Conservation (phyloP, 2,888 invertebrate genomes). For the Cryptocephalus moraei region DNA sequence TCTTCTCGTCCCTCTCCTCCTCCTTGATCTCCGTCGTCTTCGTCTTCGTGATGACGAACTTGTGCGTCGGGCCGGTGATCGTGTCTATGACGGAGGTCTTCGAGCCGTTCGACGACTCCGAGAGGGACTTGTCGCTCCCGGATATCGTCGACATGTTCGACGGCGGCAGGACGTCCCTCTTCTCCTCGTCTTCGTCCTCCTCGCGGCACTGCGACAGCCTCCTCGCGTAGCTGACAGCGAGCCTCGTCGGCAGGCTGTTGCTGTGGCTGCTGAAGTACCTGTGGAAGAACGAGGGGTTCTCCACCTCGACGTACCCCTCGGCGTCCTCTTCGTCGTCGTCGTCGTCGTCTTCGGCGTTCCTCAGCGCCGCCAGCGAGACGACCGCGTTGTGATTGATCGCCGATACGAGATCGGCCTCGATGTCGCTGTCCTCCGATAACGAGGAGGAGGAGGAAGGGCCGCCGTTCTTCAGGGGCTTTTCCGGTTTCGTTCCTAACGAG, state of each 20-base stretch:
- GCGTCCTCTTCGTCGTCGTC: slow-evolving; percentile 27
- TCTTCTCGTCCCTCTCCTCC: slow-evolving; percentile 40
- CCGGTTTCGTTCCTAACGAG: slow-evolving; percentile 1
- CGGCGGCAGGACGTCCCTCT: slow-evolving; percentile 22
- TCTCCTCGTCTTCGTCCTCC: slow-evolving; percentile 68
- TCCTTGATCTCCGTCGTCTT: slow-evolving; percentile 28
- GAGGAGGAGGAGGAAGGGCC: slow-evolving; percentile 8
- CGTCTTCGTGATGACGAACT: slow-evolving; percentile 46
- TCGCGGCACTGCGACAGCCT: slow-evolving; percentile 74
- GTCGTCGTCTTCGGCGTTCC: slow-evolving; percentile 45
- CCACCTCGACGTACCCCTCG: slow-evolving; percentile 22
- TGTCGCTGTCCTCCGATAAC: slow-evolving; percentile 39
- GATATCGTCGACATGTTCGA: slow-evolving; percentile 31
- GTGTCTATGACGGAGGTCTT: slow-evolving; percentile 38
- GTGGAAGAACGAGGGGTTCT: slow-evolving; percentile 55
- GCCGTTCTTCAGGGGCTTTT: slow-evolving; percentile 1
- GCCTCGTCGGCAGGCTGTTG: slow-evolving; percentile 56
- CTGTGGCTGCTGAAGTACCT: slow-evolving; percentile 66
- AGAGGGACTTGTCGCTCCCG: slow-evolving; percentile 37
- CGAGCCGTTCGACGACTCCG: slow-evolving; percentile 33
- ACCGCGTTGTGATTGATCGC: slow-evolving; percentile 61
- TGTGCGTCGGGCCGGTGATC: slow-evolving; percentile 40
- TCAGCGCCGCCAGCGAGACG: slow-evolving; percentile 55
- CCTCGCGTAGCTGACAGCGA: slow-evolving; percentile 46
- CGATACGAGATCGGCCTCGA: slow-evolving; percentile 54